phyloP scores from a whole-genome alignment of 1,140 invertebrate genomes.

The Drosophila sucinea region DNA sequence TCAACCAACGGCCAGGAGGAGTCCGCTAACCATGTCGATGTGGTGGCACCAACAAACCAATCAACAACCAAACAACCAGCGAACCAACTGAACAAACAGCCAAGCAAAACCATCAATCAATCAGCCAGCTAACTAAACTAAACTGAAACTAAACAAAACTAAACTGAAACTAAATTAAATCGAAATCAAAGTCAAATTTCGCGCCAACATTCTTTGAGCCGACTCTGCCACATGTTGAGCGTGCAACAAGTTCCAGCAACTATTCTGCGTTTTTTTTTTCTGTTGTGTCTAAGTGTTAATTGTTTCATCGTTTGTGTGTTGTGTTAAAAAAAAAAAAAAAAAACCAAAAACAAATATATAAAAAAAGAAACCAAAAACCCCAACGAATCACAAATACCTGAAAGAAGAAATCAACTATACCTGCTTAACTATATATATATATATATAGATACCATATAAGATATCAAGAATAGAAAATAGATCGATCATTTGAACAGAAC shows the following conservation, averaged over 20 bases:
- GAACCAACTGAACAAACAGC: not conserved
- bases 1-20: not conserved
- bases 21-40: not conserved
- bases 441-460: too few species aligned
- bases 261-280: not conserved
- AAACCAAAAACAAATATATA: not conserved
- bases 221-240: conserved; percentile 22
- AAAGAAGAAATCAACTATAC: not conserved
- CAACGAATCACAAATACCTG: conserved; percentile 8
- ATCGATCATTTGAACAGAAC: too few species aligned
- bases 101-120: not conserved
- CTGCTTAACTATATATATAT: not conserved
- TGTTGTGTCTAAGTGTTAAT: conserved; percentile 1
- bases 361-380: not conserved
- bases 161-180: too few species aligned
- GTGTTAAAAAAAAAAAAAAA: conserved; percentile 1
- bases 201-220: not conserved
- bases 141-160: not conserved
- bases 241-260: conserved; percentile 48
- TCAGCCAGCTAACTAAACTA: not conserved
- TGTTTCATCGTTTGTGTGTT: conserved; percentile 1
- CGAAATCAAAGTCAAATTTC: not conserved
- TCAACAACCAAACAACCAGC: not conserved
- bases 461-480: too few species aligned
- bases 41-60: not conserved